These are phyloP conservation scores for Leptestheria dahalacensis DNA, from an alignment of 1,140 invertebrate species.

Conservation along the genomic window DNA sequence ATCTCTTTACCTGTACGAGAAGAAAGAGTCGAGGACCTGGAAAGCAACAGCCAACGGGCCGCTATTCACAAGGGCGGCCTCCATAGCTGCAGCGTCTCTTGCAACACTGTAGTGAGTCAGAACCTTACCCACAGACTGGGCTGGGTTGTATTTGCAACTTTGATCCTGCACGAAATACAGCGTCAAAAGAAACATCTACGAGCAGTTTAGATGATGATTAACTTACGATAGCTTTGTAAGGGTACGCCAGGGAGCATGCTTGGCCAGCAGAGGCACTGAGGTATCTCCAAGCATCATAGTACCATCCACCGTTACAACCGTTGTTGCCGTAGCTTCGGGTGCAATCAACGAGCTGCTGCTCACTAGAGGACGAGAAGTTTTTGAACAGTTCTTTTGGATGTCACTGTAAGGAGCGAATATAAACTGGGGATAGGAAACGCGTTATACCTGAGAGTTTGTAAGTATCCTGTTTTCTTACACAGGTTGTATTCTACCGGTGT, in stretches of 20 bases:
- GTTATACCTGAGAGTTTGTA: slow-evolving; percentile 20
- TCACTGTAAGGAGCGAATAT: background rate
- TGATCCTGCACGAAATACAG: background rate
- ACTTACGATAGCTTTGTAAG: slow-evolving; percentile 5
- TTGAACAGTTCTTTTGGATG: background rate
- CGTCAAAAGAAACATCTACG: too few relatives aligned
- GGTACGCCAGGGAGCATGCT: background rate
- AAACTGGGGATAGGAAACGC: background rate
- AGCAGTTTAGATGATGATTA: background rate
- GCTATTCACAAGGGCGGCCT: slow-evolving; percentile 26
- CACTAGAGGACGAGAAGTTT: background rate
- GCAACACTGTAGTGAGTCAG: background rate
- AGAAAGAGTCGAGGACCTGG: slow-evolving; percentile 26
- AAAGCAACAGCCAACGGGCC: slow-evolving; percentile 37
- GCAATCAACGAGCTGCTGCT: slow-evolving; percentile 15
- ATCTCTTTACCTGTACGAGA: background rate
- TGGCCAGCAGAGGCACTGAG: background rate
- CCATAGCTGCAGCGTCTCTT: background rate
- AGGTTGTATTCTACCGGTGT: background rate
- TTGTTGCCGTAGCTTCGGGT: slow-evolving; percentile 24
- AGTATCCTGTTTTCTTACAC: slow-evolving; percentile 16
- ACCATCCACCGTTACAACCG: slow-evolving; percentile 13
- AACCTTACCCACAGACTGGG: background rate
- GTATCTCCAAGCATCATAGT: slow-evolving; percentile 4
- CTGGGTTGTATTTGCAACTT: background rate